These are phyloP conservation scores for Dascyllus trimaculatus DNA, from an alignment of 2,113 vertebrate species.

Conservation along the genomic window DNA sequence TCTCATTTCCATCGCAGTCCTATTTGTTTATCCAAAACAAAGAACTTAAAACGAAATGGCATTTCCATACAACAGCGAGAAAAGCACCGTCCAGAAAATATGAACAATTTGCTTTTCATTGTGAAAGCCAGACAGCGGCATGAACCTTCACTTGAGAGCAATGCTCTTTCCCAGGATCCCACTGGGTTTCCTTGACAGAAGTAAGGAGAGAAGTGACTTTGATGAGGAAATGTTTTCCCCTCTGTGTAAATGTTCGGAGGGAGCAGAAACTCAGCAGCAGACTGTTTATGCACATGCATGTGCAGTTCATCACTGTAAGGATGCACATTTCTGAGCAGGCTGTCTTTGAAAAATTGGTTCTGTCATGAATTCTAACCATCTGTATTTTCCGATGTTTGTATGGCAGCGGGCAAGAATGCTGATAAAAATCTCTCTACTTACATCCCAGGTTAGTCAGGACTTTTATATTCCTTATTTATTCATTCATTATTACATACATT, in stretches of 20 bases:
- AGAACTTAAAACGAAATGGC: constrained; percentile 66
- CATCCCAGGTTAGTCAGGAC: constrained; percentile 1
- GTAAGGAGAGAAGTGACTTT: constrained; percentile 66
- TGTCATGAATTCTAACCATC: constrained; percentile 47
- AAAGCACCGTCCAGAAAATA: constrained; percentile 30
- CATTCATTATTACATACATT: too few species aligned
- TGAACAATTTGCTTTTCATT: constrained; percentile 55
- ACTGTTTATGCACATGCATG: constrained; percentile 26
- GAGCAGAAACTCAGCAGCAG: constrained; percentile 1
- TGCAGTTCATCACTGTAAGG: not conserved
- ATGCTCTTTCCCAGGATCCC: constrained; percentile 65
- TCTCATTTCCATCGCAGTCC: constrained; percentile 58
- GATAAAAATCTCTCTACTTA: not conserved
- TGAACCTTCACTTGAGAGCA: constrained; percentile 48
- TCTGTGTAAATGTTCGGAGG: constrained; percentile 36
- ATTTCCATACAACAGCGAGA: constrained; percentile 68
- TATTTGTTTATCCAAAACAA: constrained; percentile 71
- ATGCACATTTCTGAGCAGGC: constrained; percentile 40
- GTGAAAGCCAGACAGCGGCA: constrained; percentile 37
- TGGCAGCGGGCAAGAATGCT: constrained; percentile 5
- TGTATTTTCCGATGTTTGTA: constrained; percentile 13
- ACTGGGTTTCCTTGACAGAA: constrained; percentile 67
- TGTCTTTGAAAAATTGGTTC: constrained; percentile 35
- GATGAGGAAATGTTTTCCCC: constrained; percentile 57
- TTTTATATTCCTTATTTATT: too few species aligned